A percentile compares a stretch with the other conserved stretches of the same genome.
Evolutionary conservation across 2,113 vertebrate species (phyloP).

Genomic region (Epinephelus cyanopodus): DNA sequence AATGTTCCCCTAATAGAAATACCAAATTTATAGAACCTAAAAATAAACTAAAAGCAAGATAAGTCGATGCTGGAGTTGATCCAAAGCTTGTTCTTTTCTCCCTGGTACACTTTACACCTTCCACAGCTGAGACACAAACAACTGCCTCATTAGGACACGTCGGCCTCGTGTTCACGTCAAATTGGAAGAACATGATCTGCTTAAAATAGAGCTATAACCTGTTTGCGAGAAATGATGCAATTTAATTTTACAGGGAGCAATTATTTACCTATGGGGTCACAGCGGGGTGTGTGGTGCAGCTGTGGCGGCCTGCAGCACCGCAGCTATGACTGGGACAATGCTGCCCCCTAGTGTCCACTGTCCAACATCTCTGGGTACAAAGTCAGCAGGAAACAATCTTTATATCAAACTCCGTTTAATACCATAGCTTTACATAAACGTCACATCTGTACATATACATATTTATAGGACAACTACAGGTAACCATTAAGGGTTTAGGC

Average conservation of each 20-base stretch:
- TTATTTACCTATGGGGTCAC: constrained; percentile 65
- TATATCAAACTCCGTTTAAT: constrained; percentile 68
- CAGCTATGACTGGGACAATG: constrained; percentile 36
- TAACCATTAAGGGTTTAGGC: not conserved
- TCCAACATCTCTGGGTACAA: not conserved
- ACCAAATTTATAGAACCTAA: constrained; percentile 1
- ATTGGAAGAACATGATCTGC: not conserved
- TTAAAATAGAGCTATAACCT: constrained; percentile 44
- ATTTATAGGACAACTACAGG: constrained; percentile 27
- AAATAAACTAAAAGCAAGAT: not conserved
- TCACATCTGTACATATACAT: constrained; percentile 57
- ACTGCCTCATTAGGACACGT: not conserved
- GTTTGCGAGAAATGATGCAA: constrained; percentile 54
- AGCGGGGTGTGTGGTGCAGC: constrained; percentile 39
- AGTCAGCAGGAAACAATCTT: constrained; percentile 23
- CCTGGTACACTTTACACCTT: constrained; percentile 41
- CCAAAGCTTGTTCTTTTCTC: not conserved
- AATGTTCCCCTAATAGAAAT: not conserved
- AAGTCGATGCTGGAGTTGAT: not conserved
- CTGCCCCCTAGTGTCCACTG: constrained; percentile 64
- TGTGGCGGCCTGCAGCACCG: not conserved
- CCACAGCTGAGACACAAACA: not conserved
- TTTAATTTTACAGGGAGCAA: constrained; percentile 50
- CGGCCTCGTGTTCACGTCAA: constrained; percentile 13
- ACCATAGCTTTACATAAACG: constrained; percentile 30